Percentiles rank a stretch among this genome's conserved stretches.
Conservation (phyloP, 2,113 vertebrate genomes). For the Gymnocephalus cernua region DNA sequence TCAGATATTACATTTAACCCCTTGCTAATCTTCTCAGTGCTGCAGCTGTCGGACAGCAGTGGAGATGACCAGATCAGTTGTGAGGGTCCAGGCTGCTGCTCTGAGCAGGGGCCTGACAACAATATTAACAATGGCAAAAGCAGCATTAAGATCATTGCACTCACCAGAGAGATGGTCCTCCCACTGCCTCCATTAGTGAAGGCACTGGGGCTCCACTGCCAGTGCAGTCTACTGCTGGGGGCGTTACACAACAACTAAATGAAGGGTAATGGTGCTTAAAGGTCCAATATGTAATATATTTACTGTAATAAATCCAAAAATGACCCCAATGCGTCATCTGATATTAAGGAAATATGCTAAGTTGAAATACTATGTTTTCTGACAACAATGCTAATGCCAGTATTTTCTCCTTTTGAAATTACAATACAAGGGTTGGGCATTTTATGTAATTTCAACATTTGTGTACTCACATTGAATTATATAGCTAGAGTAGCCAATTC, state of each 20-base stretch:
- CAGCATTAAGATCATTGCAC: conserved; percentile 34
- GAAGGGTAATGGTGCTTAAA: not conserved
- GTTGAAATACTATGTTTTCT: too few relatives aligned
- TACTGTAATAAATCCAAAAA: too few relatives aligned
- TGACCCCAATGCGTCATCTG: too few relatives aligned
- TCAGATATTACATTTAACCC: conserved; percentile 77
- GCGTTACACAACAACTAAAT: conserved; percentile 12
- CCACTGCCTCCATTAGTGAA: conserved; percentile 42
- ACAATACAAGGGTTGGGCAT: too few relatives aligned
- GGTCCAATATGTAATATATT: too few relatives aligned
- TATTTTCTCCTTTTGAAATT: too few relatives aligned
- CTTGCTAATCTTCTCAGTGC: conserved; percentile 74
- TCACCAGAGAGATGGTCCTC: conserved; percentile 39
- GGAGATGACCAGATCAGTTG: conserved; percentile 58
- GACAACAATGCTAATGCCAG: too few relatives aligned
- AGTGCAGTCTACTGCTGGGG: conserved; percentile 19
- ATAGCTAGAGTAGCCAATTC: too few relatives aligned
- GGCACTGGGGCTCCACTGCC: conserved; percentile 10
- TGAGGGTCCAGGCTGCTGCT: conserved; percentile 36
- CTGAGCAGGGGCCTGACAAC: conserved; percentile 20
- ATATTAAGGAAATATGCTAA: too few relatives aligned
- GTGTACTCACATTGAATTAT: too few relatives aligned
- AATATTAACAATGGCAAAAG: conserved; percentile 37
- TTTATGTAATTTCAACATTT: too few relatives aligned
- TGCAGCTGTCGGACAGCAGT: conserved; percentile 67